Percentiles rank a stretch among this genome's conserved stretches.
Evolutionary conservation across 1,140 invertebrate species (phyloP).

Genomic region (Drosophila subpulchrella): DNA sequence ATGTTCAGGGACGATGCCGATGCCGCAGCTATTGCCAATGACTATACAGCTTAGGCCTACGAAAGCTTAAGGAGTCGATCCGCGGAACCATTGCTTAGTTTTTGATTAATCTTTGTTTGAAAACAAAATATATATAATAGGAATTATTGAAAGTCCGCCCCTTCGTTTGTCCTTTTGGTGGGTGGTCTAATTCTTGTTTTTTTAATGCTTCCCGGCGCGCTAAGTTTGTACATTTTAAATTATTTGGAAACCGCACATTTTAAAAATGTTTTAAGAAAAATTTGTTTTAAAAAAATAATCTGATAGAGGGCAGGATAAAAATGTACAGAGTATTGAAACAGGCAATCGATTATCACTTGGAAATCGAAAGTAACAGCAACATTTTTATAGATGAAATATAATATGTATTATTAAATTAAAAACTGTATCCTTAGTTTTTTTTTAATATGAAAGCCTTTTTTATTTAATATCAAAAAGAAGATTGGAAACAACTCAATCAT

Average conservation of each 20-base stretch:
- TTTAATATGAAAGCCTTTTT: too few relatives aligned
- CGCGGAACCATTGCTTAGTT: conserved; percentile 36
- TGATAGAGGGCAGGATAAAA: too few relatives aligned
- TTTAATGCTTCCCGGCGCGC: background rate
- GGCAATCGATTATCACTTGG: too few relatives aligned
- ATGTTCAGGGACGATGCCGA: conserved; percentile 70
- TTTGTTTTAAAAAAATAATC: too few relatives aligned
- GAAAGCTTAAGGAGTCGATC: conserved; percentile 17
- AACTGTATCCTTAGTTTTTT: too few relatives aligned
- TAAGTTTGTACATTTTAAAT: background rate
- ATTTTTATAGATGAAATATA: too few relatives aligned
- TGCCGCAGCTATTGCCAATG: conserved; percentile 63
- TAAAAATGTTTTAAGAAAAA: background rate
- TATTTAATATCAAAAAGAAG: too few relatives aligned
- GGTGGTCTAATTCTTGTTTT: background rate
- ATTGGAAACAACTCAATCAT: too few relatives aligned
- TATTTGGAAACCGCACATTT: background rate
- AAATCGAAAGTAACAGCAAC: too few relatives aligned
- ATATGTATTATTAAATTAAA: too few relatives aligned
- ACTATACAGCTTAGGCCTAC: conserved; percentile 46
- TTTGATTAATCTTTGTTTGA: conserved; percentile 46
- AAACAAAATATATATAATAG: conserved; percentile 40
- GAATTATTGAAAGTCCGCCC: conserved; percentile 16
- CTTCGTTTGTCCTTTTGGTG: background rate
- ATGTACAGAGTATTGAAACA: too few relatives aligned